These are phyloP conservation scores for Pedetes capensis DNA, from an alignment of 2,113 vertebrate genomes.

Conservation along the genomic window DNA sequence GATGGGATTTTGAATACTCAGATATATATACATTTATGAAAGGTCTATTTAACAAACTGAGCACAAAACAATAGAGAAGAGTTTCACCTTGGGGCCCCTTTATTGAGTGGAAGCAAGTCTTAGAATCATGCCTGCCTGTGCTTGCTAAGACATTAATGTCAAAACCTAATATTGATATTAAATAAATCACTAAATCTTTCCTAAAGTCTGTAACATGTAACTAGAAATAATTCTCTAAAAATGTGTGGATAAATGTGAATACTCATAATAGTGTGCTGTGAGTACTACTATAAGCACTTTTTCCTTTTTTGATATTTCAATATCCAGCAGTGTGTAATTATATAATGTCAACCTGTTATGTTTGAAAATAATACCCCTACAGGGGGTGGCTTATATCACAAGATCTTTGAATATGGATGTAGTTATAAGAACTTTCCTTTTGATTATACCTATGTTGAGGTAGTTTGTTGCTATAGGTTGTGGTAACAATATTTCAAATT, in stretches of 20 bases:
- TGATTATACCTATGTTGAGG: constrained; percentile 62
- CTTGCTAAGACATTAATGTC: constrained; percentile 59
- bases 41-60: constrained; percentile 28
- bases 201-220: constrained; percentile 60
- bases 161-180: constrained; percentile 76
- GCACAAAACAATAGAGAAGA: background rate
- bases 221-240: constrained; percentile 72
- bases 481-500: constrained; percentile 64
- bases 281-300: constrained; percentile 61
- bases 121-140: background rate
- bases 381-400: constrained; percentile 70
- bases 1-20: background rate
- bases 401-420: constrained; percentile 69
- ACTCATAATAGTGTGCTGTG: constrained; percentile 60
- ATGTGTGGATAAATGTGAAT: constrained; percentile 66
- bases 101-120: background rate
- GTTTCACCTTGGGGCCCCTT: background rate
- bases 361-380: constrained; percentile 75
- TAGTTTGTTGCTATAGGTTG: constrained; percentile 67
- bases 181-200: constrained; percentile 73
- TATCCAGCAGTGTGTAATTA: constrained; percentile 78
- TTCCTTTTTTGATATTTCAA: constrained; percentile 69
- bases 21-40: background rate
- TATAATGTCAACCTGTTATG: constrained; percentile 77
- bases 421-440: constrained; percentile 67